Evolutionary conservation across 2,888 invertebrate genomes (phyloP).

Genomic region (Pollenia griseotomentosa): DNA sequence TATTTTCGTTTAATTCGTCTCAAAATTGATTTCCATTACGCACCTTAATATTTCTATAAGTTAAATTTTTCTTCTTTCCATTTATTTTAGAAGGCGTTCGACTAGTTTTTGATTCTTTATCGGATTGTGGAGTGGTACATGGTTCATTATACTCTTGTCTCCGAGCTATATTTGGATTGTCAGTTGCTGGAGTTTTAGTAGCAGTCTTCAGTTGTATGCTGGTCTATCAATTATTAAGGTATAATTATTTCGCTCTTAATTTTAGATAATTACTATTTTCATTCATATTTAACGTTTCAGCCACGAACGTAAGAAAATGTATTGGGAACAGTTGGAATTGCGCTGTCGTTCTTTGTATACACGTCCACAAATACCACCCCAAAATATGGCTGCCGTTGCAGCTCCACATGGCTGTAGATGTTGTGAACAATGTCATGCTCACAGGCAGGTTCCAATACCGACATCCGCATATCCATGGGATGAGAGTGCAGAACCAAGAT

Average conservation of each 20-base stretch:
- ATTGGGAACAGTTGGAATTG: slow-evolving; percentile 95
- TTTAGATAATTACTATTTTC: not conserved
- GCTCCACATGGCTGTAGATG: slow-evolving; percentile 87
- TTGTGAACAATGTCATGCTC: slow-evolving; percentile 88
- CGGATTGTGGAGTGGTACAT: slow-evolving; percentile 95
- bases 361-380: slow-evolving; percentile 82
- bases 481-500: slow-evolving; percentile 84
- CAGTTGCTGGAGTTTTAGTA: slow-evolving; percentile 94
- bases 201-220: slow-evolving; percentile 97
- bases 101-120: slow-evolving; percentile 93
- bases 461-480: slow-evolving; percentile 87
- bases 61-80: not conserved
- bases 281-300: slow-evolving; percentile 84
- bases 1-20: too few relatives aligned
- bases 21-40: too few relatives aligned
- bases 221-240: slow-evolving; percentile 94
- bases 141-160: slow-evolving; percentile 95
- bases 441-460: slow-evolving; percentile 85
- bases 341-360: slow-evolving; percentile 91
- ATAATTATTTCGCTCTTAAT: slow-evolving; percentile 69
- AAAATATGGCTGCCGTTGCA: slow-evolving; percentile 81
- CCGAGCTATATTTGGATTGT: slow-evolving; percentile 94
- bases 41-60: too few relatives aligned
- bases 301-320: slow-evolving; percentile 97
- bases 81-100: slow-evolving; percentile 86